phyloP scores from a whole-genome alignment of 2,113 vertebrate genomes.

The Athene cunicularia region DNA sequence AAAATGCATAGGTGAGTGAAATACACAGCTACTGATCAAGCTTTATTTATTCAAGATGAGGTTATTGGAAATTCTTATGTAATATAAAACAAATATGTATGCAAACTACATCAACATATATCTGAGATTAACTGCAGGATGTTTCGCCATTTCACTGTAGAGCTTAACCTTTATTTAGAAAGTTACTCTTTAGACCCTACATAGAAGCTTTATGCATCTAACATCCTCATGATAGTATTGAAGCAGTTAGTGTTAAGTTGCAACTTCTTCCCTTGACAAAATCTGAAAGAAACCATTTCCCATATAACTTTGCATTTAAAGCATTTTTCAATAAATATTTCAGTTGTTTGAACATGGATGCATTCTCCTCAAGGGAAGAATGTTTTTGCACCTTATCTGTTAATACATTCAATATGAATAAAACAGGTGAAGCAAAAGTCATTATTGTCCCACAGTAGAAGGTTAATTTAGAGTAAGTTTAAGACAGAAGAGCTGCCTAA shows the following conservation, averaged over 20 bases:
- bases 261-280: constrained; percentile 21
- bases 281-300: constrained; percentile 2
- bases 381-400: constrained; percentile 71
- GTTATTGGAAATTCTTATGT: constrained; percentile 46
- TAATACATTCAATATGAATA: constrained; percentile 85
- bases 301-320: constrained; percentile 54
- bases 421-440: constrained; percentile 69
- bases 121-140: constrained; percentile 48
- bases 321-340: constrained; percentile 49
- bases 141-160: constrained; percentile 7
- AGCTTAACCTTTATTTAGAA: constrained; percentile 49
- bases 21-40: constrained; percentile 32
- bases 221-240: constrained; percentile 5
- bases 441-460: constrained; percentile 59
- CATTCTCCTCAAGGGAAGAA: constrained; percentile 75
- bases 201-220: constrained; percentile 22
- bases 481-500: constrained; percentile 60
- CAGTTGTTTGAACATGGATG: constrained; percentile 57
- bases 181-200: constrained; percentile 31
- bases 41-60: constrained; percentile 32
- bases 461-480: constrained; percentile 63
- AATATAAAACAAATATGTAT: constrained; percentile 6
- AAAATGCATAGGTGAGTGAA: constrained; percentile 55
- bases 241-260: constrained; percentile 53
- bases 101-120: constrained; percentile 39